These are phyloP conservation scores for Rhinolophus sinicus DNA, from an alignment of 2,113 vertebrate species.

Conservation along the genomic window DNA sequence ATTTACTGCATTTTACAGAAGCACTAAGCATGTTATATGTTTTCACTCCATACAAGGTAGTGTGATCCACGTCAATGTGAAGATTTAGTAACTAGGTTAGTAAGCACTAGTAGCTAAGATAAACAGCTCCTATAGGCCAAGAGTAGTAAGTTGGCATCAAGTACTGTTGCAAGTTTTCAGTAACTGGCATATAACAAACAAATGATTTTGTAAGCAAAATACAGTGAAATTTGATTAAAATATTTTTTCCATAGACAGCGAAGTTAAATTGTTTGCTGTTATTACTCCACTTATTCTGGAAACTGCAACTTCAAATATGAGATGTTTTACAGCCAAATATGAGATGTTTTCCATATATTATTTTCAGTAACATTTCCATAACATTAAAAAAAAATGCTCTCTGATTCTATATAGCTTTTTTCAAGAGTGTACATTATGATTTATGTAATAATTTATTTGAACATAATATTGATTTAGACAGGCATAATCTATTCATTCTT, in stretches of 20 bases:
- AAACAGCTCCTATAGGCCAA: background rate
- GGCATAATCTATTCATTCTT: background rate
- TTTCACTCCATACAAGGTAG: background rate
- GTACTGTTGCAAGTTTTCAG: background rate
- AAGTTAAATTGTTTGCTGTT: background rate
- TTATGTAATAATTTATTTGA: background rate
- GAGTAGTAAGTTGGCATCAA: background rate
- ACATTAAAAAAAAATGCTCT: background rate
- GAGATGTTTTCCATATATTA: background rate
- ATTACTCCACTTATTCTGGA: background rate
- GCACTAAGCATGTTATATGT: background rate
- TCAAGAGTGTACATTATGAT: background rate
- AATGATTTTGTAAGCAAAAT: background rate
- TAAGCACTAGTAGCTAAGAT: background rate
- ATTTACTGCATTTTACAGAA: background rate
- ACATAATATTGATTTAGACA: background rate
- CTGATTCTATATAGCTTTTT: background rate
- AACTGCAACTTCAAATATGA: background rate
- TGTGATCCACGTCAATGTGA: background rate
- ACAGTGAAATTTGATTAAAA: background rate
- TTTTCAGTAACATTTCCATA: background rate
- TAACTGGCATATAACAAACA: background rate
- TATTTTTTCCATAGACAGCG: background rate
- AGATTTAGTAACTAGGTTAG: background rate
- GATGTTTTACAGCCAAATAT: background rate